Conservation (phyloP, 2,888 invertebrate species). For the Volucella inanis region DNA sequence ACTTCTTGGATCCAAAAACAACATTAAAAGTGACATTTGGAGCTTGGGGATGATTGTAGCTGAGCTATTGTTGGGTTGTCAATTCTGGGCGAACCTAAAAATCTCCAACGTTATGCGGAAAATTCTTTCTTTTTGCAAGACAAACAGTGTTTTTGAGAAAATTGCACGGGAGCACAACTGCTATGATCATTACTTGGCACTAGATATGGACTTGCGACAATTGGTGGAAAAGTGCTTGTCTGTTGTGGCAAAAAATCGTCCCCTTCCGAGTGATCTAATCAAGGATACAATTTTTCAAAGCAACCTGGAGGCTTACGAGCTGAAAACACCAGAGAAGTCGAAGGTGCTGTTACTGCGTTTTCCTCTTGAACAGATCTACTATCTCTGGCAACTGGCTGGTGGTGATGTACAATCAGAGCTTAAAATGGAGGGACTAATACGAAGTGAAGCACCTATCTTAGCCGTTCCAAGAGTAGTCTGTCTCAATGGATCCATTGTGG, state of each 20-base stretch:
- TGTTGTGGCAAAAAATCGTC: slow-evolving; percentile 86
- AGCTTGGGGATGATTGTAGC: slow-evolving; percentile 94
- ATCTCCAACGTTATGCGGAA: slow-evolving; percentile 89
- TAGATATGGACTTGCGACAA: slow-evolving; percentile 80
- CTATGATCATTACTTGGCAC: slow-evolving; percentile 78
- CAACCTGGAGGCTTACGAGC: slow-evolving; percentile 79
- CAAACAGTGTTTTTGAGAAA: slow-evolving; percentile 85
- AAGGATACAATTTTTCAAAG: slow-evolving; percentile 84
- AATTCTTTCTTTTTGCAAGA: slow-evolving; percentile 85
- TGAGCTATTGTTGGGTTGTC: slow-evolving; percentile 89
- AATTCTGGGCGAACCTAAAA: slow-evolving; percentile 90
- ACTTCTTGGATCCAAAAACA: slow-evolving; percentile 86
- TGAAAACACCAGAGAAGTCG: slow-evolving; percentile 80
- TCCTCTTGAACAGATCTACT: slow-evolving; percentile 92
- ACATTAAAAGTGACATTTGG: slow-evolving; percentile 95
- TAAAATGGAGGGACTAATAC: slow-evolving; percentile 94
- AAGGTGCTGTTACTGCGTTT: slow-evolving; percentile 82
- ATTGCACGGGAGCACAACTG: slow-evolving; percentile 91
- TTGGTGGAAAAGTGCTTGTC: slow-evolving; percentile 89
- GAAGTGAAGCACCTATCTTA: slow-evolving; percentile 92
- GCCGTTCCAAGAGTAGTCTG: slow-evolving; percentile 92
- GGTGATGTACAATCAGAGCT: slow-evolving; percentile 96
- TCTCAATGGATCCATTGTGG: slow-evolving; percentile 92
- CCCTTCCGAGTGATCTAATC: slow-evolving; percentile 86
- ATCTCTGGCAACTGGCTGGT: slow-evolving; percentile 97